Conservation (phyloP, 2,113 vertebrate species). For the Labrus mixtus region DNA sequence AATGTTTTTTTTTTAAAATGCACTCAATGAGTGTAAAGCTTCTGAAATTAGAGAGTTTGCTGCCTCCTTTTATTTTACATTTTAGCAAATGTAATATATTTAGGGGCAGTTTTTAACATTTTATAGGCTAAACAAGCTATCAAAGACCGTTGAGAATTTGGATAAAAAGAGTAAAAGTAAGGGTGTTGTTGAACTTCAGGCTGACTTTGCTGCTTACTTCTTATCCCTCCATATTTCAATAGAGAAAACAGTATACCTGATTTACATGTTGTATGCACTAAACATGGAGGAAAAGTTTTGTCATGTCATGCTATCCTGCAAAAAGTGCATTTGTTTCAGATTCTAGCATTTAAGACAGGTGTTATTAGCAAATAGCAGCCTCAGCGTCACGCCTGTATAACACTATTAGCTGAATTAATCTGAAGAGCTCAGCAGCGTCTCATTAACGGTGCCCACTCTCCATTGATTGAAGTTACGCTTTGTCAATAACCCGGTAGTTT, state of each 20-base stretch:
- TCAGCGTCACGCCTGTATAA: conserved; percentile 49
- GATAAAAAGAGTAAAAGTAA: neutral
- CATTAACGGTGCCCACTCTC: conserved; percentile 63
- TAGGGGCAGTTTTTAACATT: neutral
- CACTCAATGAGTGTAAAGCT: too few species aligned
- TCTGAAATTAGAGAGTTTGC: too few species aligned
- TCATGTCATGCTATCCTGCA: neutral
- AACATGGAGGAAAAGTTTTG: neutral
- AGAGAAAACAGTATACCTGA: too few species aligned
- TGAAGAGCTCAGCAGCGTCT: conserved; percentile 46
- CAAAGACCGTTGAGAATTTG: neutral
- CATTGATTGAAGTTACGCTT: conserved; percentile 69
- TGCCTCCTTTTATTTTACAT: neutral
- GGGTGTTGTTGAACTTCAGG: neutral
- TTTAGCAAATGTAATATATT: neutral
- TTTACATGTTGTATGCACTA: neutral
- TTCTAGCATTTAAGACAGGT: conserved; percentile 25
- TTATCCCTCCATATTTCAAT: neutral
- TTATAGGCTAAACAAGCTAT: neutral
- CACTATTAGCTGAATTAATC: conserved; percentile 61
- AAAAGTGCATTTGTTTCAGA: conserved; percentile 3
- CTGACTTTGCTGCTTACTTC: neutral
- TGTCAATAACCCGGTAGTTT: conserved; percentile 73
- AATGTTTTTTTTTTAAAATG: neutral
- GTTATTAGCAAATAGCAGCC: conserved; percentile 40